Base-by-base conservation (phyloP, 2,113 vertebrate species). In the Vulpes lagopus region DNA sequence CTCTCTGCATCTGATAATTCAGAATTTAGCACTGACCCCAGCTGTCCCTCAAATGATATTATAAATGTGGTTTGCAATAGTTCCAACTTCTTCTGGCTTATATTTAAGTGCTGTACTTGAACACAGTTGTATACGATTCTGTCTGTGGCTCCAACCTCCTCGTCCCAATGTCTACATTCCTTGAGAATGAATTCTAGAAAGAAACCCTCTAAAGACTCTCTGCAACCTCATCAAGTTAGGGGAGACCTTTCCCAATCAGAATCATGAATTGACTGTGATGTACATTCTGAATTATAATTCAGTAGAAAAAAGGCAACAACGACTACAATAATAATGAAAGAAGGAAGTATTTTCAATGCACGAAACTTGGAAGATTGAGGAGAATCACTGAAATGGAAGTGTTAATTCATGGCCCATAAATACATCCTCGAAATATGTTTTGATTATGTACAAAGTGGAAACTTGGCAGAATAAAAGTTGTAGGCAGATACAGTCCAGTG, bases 1-100 rank as follows among this genome's bases (percentile, higher is more conserved):
- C 51, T 96, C 74, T 62, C 83, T 94, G 96, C 93, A 94, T 97
- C 79, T 96, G 95, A 96, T 86, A 57, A 96, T 95, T 94, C 95
- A 97, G 96, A 97, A 94, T 94, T 94, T 95, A 97, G 84, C 86
- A 85, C 74, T 97, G 96, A 97, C 95, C 96, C 95, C 89, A 97
- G 83, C 92, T 94, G 89, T 89, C 96, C 89, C 95, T 97, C 97
- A 94, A 85, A 89, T 59, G 19, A 94, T 85, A 93, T 96, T 89
- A 93, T 92, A 95, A 95, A 97, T 80, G 92, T 27, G 53, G 5
- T 71, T 88, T 91, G 65, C n/a, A 38, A 43, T 43, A 82, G 74
- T 51, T 96, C 89, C 96, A 96, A 73, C 74, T 96, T 95, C 92
- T 80, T 73, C 81, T 73, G 84, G 60, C 55, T 91, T 95, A 78